Base-by-base conservation (phyloP, 2,113 vertebrate genomes). In the Prietella phreatophila region DNA sequence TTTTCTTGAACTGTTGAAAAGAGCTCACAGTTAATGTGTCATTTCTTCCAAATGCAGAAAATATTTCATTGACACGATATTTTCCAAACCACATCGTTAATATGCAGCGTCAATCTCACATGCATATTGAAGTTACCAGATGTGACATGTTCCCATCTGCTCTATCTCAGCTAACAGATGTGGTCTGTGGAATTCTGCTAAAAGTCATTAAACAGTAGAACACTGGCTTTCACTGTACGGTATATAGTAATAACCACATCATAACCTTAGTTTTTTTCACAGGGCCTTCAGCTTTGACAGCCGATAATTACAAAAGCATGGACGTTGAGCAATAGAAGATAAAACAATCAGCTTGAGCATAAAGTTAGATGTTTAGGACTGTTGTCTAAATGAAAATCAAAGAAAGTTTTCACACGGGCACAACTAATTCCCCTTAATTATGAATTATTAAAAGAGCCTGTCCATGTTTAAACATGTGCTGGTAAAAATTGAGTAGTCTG, bases 61-160 rank as follows among this genome's bases (percentile, higher is more conserved):
- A 63, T 22, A 53, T 85, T 65, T 82, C 42, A 89, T 81, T 84
- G 71, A 55, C 22, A 25, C 50, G 15, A n/a, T 79, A 17, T 73
- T 27, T 82, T 79, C 17, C 14, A 76, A 53, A 6, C 22, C 36
- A 19, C 20, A 75, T 89, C 42, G 85, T 89, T 65, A 87, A 73
- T 75, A 87, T 86, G 33, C 73, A 56, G 63, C 11, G 33, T 83
- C 85, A 89, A 86, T 89, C 87, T 86, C 80, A 80, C 15, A 60
- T 60, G 75, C 82, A 1, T 58, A 13, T 50, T 69, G 27, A 75
- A 81, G 30, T 63, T 60, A 73, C 14, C 79, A 78, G 80, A 89
- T 89, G 87, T 89, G 69, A 86, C 63, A 56, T 27, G 83, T 25
- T 17, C 78, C 67, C 78, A 87, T 90, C 85, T 89, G 90, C 63